Evolutionary conservation across 92 coral and sea anemone species (phyloP), one percentile per base, ranked within the genome.

Genomic region (Epizoanthus scotinus): DNA sequence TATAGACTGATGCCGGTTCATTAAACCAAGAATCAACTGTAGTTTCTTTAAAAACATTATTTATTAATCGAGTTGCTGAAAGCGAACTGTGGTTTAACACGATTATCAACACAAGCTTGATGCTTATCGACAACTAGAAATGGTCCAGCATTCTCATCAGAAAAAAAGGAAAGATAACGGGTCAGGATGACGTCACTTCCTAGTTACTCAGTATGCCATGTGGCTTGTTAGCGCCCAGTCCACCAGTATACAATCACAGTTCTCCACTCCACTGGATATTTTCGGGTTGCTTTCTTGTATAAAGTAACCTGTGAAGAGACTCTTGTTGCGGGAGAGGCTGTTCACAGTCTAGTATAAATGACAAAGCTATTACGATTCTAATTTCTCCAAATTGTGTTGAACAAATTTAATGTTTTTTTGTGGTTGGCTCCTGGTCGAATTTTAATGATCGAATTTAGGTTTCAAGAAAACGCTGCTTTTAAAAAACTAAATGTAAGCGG

Each of bases 1-100:
- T 20, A 13, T 20, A 59, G 20, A 58, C 31, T 21, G 17, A 19
- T 22, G 18, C 20, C 55, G 17, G 17, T 4, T 64, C 24, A 29
- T 38, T 5, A 20, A 64, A 64, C 70, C 19, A 4, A 47, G 52
- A 47, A 3, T 57, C 5, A 40, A 17, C 17, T 57, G 28, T 22
- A 31, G 21, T 74, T 75, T 60, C 17, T 8, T 19, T 22, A 20
- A 34, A 34, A 36, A 12, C 68, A 75, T 75, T 49, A 57, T 59
- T 75, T 58, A 75, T 75, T 75, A 75, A 75, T 58, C 14, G 15
- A 38, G 36, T 40, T 71, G 9, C 54, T 22, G 19, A 15, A 19
- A 71, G 19, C 38, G 15, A 13, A 7, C 25, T 75, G 68, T 40
- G 81, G 81, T 54, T 75, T 75, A 12, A 36, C 34, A 20, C 26